Evolutionary conservation across 2,113 vertebrate species (phyloP).

Genomic region (Pygoscelis adeliae): DNA sequence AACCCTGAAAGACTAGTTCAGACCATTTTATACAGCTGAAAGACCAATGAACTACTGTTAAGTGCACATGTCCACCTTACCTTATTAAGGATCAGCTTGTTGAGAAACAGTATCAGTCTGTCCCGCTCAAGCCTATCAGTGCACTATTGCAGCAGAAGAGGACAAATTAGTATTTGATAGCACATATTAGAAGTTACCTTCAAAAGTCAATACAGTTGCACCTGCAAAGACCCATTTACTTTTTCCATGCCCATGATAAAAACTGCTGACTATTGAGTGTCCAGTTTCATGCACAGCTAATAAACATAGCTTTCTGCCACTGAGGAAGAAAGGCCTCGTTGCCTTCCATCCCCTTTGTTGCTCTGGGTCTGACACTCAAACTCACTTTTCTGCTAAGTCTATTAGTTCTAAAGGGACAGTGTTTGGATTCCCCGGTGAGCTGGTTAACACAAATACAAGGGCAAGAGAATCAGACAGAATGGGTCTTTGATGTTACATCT

Average conservation of each 20-base stretch:
- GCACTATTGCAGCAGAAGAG: conserved; percentile 77
- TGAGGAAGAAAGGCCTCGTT: neutral
- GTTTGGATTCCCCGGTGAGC: neutral
- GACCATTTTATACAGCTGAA: neutral
- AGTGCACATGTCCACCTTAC: conserved; percentile 37
- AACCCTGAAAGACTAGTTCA: neutral
- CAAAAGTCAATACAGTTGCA: neutral
- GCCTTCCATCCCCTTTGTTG: neutral
- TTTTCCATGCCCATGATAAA: neutral
- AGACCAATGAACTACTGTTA: neutral
- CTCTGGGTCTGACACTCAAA: neutral
- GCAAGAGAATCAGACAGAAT: neutral
- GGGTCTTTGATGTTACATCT: neutral
- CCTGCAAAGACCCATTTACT: neutral
- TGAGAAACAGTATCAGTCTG: conserved; percentile 93
- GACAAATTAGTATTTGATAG: neutral
- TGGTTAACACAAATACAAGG: neutral
- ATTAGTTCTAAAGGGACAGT: neutral
- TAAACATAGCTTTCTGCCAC: neutral
- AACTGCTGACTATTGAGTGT: neutral
- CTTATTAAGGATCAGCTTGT: conserved; percentile 97
- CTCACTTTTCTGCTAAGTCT: neutral
- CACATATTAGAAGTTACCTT: neutral
- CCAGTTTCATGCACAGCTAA: neutral
- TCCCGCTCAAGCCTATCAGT: conserved; percentile 96